Evolutionary conservation across 2,797 vertebrate species (phyloP).

Genomic region (Galago senegalensis): DNA sequence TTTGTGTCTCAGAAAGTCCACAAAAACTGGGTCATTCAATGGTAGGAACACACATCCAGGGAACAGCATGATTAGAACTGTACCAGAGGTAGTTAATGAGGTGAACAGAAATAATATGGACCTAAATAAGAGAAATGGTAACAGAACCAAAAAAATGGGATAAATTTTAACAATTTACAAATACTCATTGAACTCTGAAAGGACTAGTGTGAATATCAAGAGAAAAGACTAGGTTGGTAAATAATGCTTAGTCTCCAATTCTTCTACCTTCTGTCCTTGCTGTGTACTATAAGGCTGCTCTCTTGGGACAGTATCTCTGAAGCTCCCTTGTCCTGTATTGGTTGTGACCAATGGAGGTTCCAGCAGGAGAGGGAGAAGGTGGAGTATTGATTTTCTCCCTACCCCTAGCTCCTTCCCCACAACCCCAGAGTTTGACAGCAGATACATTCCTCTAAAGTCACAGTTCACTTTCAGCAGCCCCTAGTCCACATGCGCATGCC

Average conservation of each 20-base stretch:
- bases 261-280: background rate
- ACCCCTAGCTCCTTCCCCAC: background rate
- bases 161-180: slow-evolving; percentile 1
- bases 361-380: background rate
- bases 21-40: background rate
- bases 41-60: background rate
- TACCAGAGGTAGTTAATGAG: slow-evolving; percentile 4
- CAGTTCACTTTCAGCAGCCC: background rate
- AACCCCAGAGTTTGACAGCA: background rate
- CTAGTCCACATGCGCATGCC: background rate
- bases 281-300: background rate
- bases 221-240: background rate
- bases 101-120: background rate
- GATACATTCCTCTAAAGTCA: background rate
- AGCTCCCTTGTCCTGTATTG: background rate
- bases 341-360: background rate
- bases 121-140: background rate
- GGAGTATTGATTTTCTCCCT: background rate
- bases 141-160: background rate
- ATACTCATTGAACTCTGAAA: background rate
- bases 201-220: background rate
- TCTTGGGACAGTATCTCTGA: background rate
- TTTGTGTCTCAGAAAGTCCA: background rate
- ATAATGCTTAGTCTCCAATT: background rate
- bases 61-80: background rate